These are phyloP conservation scores for Stichodactyla mertensii DNA, from an alignment of 64 coral and sea anemone species.

Conservation along the genomic window DNA sequence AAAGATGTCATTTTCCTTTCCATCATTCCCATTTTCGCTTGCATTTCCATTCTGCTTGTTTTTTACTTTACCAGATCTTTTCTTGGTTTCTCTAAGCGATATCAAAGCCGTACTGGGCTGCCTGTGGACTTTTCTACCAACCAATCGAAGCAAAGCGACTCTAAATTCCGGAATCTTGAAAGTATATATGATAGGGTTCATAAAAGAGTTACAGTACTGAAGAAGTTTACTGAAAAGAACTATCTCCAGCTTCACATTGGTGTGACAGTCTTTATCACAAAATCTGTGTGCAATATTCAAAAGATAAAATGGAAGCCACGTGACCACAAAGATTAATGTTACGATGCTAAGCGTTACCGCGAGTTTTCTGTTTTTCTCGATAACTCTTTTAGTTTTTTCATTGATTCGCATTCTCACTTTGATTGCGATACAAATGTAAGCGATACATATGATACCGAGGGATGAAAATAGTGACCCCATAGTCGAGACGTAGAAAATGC, in stretches of 20 bases:
- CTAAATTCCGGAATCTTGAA: conserved; percentile 90
- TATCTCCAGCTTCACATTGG: neutral
- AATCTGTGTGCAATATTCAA: conserved; percentile 46
- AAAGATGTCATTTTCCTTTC: conserved; percentile 11
- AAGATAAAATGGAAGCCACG: conserved; percentile 64
- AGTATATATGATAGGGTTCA: conserved; percentile 83
- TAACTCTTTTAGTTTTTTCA: conserved; percentile 65
- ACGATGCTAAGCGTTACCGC: conserved; percentile 69
- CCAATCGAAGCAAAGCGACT: conserved; percentile 19
- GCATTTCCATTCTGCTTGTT: conserved; percentile 16
- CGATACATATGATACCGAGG: conserved; percentile 53
- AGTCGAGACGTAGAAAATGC: conserved; percentile 34
- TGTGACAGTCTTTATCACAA: neutral
- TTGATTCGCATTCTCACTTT: conserved; percentile 74
- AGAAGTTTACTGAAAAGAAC: conserved; percentile 65
- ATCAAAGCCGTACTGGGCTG: conserved; percentile 19
- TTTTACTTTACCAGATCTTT: neutral
- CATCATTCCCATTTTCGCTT: neutral
- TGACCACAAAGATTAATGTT: conserved; percentile 57
- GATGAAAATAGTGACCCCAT: conserved; percentile 20
- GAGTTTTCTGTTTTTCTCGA: conserved; percentile 84
- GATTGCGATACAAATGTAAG: conserved; percentile 70
- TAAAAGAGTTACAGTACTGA: conserved; percentile 73
- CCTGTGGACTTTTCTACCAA: neutral
- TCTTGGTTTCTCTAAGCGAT: conserved; percentile 4